A percentile compares a stretch with the other conserved stretches of the same genome.
phyloP scores from a whole-genome alignment of 2,113 vertebrate genomes.

The Phycodurus eques region DNA sequence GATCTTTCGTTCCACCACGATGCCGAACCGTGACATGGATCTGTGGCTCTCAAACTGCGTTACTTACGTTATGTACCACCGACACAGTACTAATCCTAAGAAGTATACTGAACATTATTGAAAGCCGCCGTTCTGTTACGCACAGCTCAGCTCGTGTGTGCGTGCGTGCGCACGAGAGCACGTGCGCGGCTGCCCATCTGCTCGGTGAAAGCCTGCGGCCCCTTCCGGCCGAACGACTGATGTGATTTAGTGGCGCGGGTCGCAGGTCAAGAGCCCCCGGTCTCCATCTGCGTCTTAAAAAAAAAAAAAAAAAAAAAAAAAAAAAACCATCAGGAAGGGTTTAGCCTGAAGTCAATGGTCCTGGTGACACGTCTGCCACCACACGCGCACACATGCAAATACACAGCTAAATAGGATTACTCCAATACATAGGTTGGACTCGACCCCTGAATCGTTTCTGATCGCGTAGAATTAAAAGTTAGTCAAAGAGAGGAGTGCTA shows the following conservation, averaged over 20 bases:
- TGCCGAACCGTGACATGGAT: neutral
- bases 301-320: slow-evolving; percentile 20
- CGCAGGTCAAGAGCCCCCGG: slow-evolving; percentile 67
- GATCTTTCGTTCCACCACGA: neutral
- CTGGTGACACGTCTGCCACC: slow-evolving; percentile 50
- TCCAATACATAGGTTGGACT: neutral
- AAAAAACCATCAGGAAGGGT: slow-evolving; percentile 69
- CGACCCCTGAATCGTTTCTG: neutral
- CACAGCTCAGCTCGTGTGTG: neutral
- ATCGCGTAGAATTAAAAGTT: neutral
- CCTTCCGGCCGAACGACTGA: slow-evolving; percentile 49
- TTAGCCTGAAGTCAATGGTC: slow-evolving; percentile 63
- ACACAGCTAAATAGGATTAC: neutral
- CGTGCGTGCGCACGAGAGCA: slow-evolving; percentile 11
- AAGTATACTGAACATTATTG: too few species aligned
- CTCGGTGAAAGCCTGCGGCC: slow-evolving; percentile 36
- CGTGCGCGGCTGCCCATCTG: slow-evolving; percentile 53
- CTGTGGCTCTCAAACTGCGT: too few species aligned
- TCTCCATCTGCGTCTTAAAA: slow-evolving; percentile 66
- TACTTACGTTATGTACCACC: too few species aligned
- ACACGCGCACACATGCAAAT: neutral
- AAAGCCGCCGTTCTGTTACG: too few species aligned
- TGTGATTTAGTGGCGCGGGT: slow-evolving; percentile 68
- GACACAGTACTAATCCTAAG: too few species aligned
- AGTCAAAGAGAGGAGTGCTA: neutral